Evolutionary conservation across 1,140 invertebrate species (phyloP).

Genomic region (Propsilocerus akamusi): DNA sequence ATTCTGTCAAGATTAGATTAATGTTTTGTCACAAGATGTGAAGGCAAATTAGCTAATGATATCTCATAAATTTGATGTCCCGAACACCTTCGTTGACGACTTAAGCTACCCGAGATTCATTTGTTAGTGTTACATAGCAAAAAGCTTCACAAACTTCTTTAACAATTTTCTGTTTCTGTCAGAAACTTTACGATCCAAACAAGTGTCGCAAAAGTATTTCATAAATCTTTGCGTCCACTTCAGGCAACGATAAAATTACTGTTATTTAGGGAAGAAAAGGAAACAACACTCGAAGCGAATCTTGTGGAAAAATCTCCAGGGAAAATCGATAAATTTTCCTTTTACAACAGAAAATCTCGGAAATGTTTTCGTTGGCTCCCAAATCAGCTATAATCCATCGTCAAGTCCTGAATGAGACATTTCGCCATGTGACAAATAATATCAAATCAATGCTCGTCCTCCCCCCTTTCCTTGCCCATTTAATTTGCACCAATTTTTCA

Average conservation of each 20-base stretch:
- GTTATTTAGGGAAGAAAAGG: not conserved
- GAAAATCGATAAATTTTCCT: conserved; percentile 3
- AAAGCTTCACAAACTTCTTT: no score
- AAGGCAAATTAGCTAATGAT: no score
- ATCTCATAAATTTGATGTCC: no score
- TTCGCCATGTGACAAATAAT: not conserved
- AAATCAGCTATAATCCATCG: conserved; percentile 1
- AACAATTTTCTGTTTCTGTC: no score
- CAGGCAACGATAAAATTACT: not conserved
- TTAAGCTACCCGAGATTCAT: no score
- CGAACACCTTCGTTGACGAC: no score
- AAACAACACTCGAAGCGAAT: not conserved
- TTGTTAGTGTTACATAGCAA: no score
- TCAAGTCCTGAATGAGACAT: not conserved
- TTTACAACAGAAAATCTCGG: no score
- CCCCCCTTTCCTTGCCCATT: not conserved
- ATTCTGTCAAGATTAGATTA: no score
- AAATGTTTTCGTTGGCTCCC: no score
- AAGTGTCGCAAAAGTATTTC: conserved; percentile 1
- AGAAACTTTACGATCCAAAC: not conserved
- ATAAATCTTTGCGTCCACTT: not conserved
- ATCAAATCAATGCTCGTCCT: not conserved
- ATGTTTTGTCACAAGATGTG: no score
- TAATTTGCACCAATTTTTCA: conserved; percentile 3
- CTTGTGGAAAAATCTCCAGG: not conserved